Evolutionary conservation across 2,888 invertebrate genomes (phyloP).

Genomic region (Aelia acuminata): DNA sequence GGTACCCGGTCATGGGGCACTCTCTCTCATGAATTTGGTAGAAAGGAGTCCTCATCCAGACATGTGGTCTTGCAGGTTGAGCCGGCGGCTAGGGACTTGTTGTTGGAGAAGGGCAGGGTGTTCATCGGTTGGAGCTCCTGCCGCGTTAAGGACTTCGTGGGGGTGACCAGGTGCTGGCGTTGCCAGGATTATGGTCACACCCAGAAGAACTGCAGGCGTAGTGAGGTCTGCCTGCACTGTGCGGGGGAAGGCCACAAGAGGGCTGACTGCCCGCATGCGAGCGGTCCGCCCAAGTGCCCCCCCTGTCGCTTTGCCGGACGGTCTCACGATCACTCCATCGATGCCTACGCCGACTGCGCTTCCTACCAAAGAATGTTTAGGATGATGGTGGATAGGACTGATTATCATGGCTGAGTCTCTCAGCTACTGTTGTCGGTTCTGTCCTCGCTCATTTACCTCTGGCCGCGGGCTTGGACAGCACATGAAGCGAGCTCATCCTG

Average conservation of each 20-base stretch:
- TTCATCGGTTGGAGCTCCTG: not conserved
- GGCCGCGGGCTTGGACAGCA: constrained; percentile 19
- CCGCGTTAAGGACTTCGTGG: constrained; percentile 30
- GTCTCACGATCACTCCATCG: not conserved
- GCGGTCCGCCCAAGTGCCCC: not conserved
- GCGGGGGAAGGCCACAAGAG: not conserved
- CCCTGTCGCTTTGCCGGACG: not conserved
- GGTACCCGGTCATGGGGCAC: no score
- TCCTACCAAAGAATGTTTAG: not conserved
- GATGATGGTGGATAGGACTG: not conserved
- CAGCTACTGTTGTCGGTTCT: not conserved
- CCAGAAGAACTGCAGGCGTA: not conserved
- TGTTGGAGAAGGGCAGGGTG: not conserved
- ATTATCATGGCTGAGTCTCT: constrained; percentile 31
- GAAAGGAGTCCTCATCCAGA: not conserved
- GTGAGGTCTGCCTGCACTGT: constrained; percentile 3
- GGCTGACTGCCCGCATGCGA: not conserved
- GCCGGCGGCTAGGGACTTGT: not conserved
- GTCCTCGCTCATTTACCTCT: not conserved
- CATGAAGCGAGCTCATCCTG: not conserved
- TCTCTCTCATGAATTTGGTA: not conserved
- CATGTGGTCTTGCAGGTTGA: not conserved
- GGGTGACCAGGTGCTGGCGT: constrained; percentile 12
- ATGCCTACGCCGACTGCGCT: not conserved
- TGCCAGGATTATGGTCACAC: constrained; percentile 3